A percentile compares a stretch with the other conserved stretches of the same genome.
These are phyloP conservation scores for Aethes cnicana DNA, from an alignment of 2,888 invertebrate genomes.

Conservation along the genomic window DNA sequence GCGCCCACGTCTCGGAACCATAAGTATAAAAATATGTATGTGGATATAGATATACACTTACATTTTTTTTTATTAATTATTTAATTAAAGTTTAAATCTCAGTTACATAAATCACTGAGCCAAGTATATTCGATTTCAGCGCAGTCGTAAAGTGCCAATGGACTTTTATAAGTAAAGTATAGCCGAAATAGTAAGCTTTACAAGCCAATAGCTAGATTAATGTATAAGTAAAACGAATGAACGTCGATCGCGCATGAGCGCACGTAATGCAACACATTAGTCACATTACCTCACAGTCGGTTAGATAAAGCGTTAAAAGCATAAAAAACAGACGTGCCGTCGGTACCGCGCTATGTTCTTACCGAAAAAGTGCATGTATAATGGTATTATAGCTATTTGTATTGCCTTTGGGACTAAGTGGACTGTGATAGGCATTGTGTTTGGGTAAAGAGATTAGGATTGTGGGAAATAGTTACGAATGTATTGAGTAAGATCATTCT, in stretches of 20 bases:
- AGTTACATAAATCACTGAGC: no score
- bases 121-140: no score
- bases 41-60: no score
- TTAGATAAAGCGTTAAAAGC: constrained; percentile 37
- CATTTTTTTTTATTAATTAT: no score
- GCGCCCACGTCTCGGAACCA: no score
- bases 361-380: constrained; percentile 6
- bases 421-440: background rate
- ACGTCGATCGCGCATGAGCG: constrained; percentile 6
- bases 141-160: no score
- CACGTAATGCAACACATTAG: constrained; percentile 37
- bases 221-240: background rate
- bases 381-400: constrained; percentile 9
- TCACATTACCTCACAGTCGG: constrained; percentile 42
- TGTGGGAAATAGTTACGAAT: no score
- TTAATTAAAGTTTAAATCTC: no score
- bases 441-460: background rate
- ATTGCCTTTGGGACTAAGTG: constrained; percentile 1
- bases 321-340: constrained; percentile 6
- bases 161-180: no score
- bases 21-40: no score
- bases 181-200: constrained; percentile 26
- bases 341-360: background rate
- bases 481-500: no score
- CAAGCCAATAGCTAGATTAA: constrained; percentile 1